Base-by-base conservation (phyloP, 2,113 vertebrate genomes). In the Fulmarus glacialis region DNA sequence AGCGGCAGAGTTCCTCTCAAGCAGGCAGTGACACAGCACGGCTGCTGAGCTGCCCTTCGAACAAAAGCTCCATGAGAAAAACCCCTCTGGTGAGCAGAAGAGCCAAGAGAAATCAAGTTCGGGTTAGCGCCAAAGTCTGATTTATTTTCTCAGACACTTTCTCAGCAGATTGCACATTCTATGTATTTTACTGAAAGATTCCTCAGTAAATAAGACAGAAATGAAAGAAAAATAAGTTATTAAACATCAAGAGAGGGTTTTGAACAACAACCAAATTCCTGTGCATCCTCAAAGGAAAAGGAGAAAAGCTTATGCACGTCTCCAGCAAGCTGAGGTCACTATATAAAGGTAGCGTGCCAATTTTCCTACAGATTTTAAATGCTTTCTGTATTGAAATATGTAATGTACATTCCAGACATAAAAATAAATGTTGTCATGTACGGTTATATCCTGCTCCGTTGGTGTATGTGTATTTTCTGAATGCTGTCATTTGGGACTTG, bases 81-180 rank as follows among this genome's bases (percentile, higher is more conserved):
- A 92, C 11, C n/a, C 27, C 67, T 42, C 60, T 43, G 52, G 27
- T 64, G 64, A 91, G 59, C 22, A 42, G 42, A 59, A 45, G 29
- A 90, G 90, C 94, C 95, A 82, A 90, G 91, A 86, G 72, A 63
- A 94, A 87, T 47, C 55, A 27, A 80, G 55, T 58, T 87, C 75
- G 80, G 26, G 63, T 94, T n/a, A 53, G 47, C 8, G 26, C 91
- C 72, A 34, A 56, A 26, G 55, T 34, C 63, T 63, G 62, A 59
- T 94, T 86, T 79, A 73, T 90, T 89, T 88, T 85, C 73, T 58
- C 58, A 52, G 85, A 40, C 38, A 17, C 56, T 92, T 89, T 87
- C 94, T 93, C 60, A 93, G 72, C 42, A 66, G 72, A 93, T 47
- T 32, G 40, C 24, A 15, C 34, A 4, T 82, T 89, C 77, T 75